Evolutionary conservation across 2,888 invertebrate species (phyloP).

Genomic region (Sturmia bella): DNA sequence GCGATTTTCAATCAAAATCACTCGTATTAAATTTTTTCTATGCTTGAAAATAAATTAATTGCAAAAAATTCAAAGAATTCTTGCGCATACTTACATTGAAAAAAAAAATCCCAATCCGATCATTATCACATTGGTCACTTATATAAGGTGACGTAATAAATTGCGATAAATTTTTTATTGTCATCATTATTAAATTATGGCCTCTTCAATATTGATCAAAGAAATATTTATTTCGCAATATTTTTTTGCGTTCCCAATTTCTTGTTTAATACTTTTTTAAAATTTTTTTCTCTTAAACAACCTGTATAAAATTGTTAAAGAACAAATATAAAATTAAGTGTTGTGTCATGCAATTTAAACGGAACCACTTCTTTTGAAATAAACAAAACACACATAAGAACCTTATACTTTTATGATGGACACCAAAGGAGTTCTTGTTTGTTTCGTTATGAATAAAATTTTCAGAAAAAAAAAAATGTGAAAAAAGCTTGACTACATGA

Average conservation of each 20-base stretch:
- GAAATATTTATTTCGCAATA: constrained; percentile 44
- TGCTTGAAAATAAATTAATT: neutral
- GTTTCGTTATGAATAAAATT: constrained; percentile 46
- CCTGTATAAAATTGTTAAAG: constrained; percentile 59
- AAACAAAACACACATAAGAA: constrained; percentile 41
- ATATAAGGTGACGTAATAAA: constrained; percentile 68
- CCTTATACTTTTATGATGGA: constrained; percentile 63
- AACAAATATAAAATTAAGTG: constrained; percentile 71
- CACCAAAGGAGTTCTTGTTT: constrained; percentile 65
- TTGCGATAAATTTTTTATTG: constrained; percentile 68
- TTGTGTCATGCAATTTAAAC: constrained; percentile 72
- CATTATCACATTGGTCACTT: constrained; percentile 64
- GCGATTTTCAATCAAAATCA: no score
- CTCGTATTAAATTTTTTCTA: neutral
- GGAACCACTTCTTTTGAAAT: constrained; percentile 68
- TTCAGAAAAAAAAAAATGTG: constrained; percentile 9
- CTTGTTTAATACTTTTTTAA: constrained; percentile 21
- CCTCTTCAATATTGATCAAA: constrained; percentile 62
- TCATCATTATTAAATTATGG: constrained; percentile 68
- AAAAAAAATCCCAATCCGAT: constrained; percentile 63
- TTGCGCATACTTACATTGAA: neutral
- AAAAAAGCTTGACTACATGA: constrained; percentile 42
- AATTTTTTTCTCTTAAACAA: constrained; percentile 47
- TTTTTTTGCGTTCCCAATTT: constrained; percentile 15
- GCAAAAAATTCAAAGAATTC: neutral